Evolutionary conservation across 2,888 invertebrate genomes (phyloP), one percentile per base, ranked within the genome.

Genomic region (Brachyopa scutellaris): DNA sequence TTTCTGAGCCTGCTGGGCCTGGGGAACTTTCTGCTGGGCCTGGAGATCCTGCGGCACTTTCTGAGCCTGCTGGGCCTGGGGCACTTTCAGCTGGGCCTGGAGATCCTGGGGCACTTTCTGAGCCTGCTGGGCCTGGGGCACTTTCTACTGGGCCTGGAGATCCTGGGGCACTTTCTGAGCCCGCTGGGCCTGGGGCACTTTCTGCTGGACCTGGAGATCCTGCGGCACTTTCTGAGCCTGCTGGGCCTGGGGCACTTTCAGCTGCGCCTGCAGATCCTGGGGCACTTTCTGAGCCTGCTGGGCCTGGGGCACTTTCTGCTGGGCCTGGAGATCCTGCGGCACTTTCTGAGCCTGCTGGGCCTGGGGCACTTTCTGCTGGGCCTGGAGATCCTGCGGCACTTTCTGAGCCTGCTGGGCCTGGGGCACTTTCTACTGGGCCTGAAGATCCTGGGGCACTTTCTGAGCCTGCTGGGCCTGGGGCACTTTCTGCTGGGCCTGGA

Each of bases 121-220:
- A 15, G 1, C 38, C 40, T 49, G n/a, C 31, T 49, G n/a, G 7
- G 15, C 17, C 51, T 57, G 42, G 67, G 11, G 53, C 23, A 13
- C 61, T n/a, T n/a, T n/a, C 61, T 11, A 19, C 1, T 9, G 62
- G 21, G 0, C 62, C 62, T 62, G 45, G 62, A 8, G 47, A 23
- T 1, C 31, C 47, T 47, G 31, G 13, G 13, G 23, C 36, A 1
- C 33, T 47, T 19, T 6, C 5, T 0, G 33, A 15, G 38, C 40
- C 40, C 9, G 38, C 0, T 29, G 15, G n/a, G 4, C 40, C 59
- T 15, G 38, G n/a, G 9, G 59, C 38, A 7, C 59, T 26, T 26
- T 26, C 40, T 23, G 23, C 6, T 21, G 38, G 15, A 9, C 17
- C 31, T 31, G 19, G 53, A 42, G 29, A 15, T 0, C 57, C 38